Conservation (phyloP, 2,113 vertebrate species). For the Meles meles region DNA sequence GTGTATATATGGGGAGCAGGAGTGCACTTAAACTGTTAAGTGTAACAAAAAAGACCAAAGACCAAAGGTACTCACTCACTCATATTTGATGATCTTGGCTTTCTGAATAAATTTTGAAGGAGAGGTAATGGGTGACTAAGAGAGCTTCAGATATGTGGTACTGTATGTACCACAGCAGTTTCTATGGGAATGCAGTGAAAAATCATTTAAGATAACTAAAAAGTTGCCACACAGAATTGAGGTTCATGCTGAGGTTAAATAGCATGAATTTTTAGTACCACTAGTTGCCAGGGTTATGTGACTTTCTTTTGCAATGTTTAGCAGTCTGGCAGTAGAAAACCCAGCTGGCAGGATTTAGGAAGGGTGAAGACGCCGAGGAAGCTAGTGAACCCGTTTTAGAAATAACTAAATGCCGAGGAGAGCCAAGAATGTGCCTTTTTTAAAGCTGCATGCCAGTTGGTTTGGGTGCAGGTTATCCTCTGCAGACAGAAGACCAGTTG, state of each 20-base stretch:
- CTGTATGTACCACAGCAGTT: neutral
- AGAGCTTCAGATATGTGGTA: neutral
- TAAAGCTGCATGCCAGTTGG: neutral
- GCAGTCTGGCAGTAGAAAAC: neutral
- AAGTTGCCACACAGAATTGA: neutral
- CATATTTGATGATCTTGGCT: neutral
- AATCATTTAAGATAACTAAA: neutral
- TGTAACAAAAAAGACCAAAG: neutral
- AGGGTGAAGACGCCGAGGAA: neutral
- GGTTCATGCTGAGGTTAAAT: slow-evolving; percentile 32
- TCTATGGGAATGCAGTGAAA: neutral
- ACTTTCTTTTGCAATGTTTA: slow-evolving; percentile 19
- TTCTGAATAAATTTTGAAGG: neutral
- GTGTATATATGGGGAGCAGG: neutral
- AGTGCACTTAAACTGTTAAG: neutral
- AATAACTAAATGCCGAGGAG: neutral
- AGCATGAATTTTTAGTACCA: neutral
- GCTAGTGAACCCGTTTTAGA: neutral
- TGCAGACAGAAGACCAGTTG: neutral
- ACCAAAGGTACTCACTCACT: neutral
- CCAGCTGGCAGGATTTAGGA: neutral
- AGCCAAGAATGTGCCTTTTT: neutral
- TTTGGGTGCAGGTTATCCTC: neutral
- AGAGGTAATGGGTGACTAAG: neutral
- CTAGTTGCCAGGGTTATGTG: neutral